Base-by-base conservation (phyloP, 2,113 vertebrate species). In the Sterrhoptilus dennistouni region DNA sequence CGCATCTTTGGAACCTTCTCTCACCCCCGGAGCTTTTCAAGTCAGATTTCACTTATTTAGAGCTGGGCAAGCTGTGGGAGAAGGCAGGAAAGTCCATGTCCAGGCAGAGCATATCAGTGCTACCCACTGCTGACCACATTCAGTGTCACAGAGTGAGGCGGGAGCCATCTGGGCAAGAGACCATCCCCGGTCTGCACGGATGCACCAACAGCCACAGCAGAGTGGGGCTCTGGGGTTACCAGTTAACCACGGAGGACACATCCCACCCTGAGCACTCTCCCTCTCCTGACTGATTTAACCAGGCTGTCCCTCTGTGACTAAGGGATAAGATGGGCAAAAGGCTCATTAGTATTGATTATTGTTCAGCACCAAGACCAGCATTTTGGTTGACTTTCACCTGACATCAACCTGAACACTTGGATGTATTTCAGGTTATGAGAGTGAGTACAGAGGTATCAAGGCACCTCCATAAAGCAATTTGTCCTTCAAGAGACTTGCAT, bases 131-230 rank as follows among this genome's bases (percentile, higher is more conserved):
- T 84, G 78, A 75, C 52, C 56, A 61, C 22, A 19, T 31, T 17
- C 44, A 69, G 66, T 0, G 2, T 20, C 65, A 56, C 31, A 25
- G 49, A 40, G 66, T 2, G 6, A 49, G 1, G 3, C 1, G 9
- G 17, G 28, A 82, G 31, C 38, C 0, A 0, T 14, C 6, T 7
- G 33, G 36, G n/a, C 35, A 90, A 69, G 66, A 59, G 82, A 68
- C 31, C 0, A 0, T 60, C 61, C 57, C 90, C 19, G 69, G 25
- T 33, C 45, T 4, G 3, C 76, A n/a, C 0, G 3, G 91, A 68
- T 80, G 68, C 22, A 21, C 28, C 1, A 0, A 31, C 6, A 6
- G 59, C 45, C 3, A 0, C 9, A 33, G 40, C 25, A 5, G 28
- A 86, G 28, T 0, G 4, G 54, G 36, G 47, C 63, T 89, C 57